These are phyloP conservation scores for Rhabditophanes sp. DNA, from an alignment of 2,888 invertebrate genomes.

Conservation along the genomic window DNA sequence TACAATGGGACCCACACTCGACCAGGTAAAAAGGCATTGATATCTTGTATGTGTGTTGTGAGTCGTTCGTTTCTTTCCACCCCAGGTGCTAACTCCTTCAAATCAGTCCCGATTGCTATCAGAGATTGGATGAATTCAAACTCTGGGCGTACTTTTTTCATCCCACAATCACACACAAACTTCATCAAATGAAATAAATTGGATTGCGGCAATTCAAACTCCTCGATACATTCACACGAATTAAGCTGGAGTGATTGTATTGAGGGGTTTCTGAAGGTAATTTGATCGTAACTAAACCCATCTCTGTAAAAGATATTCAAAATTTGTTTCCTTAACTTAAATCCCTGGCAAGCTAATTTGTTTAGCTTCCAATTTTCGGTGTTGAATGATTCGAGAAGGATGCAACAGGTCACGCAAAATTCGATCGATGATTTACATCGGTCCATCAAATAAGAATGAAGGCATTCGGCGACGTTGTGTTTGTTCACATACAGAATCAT, in stretches of 20 bases:
- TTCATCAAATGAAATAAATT: constrained; percentile 48
- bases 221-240: no score
- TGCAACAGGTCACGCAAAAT: constrained; percentile 84
- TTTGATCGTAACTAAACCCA: no score
- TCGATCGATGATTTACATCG: constrained; percentile 83
- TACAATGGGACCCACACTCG: constrained; percentile 91
- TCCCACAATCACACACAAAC: constrained; percentile 1
- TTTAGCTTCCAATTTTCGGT: constrained; percentile 57
- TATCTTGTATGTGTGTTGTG: no score
- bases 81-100: constrained; percentile 66
- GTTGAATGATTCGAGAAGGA: constrained; percentile 85
- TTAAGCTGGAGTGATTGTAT: no score
- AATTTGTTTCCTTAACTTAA: constrained; percentile 9
- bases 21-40: constrained; percentile 88
- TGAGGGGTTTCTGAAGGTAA: no score
- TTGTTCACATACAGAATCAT: constrained; percentile 96
- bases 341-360: constrained; percentile 48
- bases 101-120: constrained; percentile 66
- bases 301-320: no score
- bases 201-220: no score
- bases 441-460: constrained; percentile 65
- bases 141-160: constrained; percentile 51
- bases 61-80: constrained; percentile 63
- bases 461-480: constrained; percentile 83
- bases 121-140: constrained; percentile 70